Evolutionary conservation across 2,888 invertebrate genomes (phyloP).

Genomic region (Acronicta aceris): DNA sequence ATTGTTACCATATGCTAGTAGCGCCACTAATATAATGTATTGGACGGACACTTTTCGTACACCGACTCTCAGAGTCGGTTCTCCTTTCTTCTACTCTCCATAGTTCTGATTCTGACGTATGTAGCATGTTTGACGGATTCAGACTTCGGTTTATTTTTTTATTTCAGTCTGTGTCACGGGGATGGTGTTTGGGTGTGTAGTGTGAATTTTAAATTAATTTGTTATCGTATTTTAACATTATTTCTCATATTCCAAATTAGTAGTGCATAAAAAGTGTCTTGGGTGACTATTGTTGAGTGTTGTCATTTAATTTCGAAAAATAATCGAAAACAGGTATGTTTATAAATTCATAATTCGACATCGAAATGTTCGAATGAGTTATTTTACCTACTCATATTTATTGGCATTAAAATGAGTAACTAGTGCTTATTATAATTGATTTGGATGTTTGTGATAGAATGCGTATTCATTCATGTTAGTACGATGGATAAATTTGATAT

Average conservation of each 20-base stretch:
- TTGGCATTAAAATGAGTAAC: slow-evolving; percentile 11
- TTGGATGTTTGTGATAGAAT: slow-evolving; percentile 6
- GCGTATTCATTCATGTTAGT: slow-evolving; percentile 18
- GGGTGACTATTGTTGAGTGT: slow-evolving; percentile 23
- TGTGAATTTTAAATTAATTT: slow-evolving; percentile 40
- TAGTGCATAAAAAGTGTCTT: slow-evolving; percentile 14
- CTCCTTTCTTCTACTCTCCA: no score
- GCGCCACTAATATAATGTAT: no score
- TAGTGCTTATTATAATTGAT: slow-evolving; percentile 11
- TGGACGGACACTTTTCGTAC: no score
- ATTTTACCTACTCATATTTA: slow-evolving; percentile 44
- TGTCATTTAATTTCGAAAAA: slow-evolving; percentile 10
- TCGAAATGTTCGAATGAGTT: slow-evolving; percentile 40
- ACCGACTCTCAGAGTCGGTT: no score
- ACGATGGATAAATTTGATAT: slow-evolving; percentile 61
- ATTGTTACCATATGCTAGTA: no score
- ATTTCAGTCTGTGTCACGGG: slow-evolving; percentile 51
- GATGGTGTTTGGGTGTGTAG: slow-evolving; percentile 42
- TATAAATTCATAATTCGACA: slow-evolving; percentile 31
- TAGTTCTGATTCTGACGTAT: no score
- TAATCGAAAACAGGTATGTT: slow-evolving; percentile 43
- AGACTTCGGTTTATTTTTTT: slow-evolving; percentile 33
- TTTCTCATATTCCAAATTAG: slow-evolving; percentile 7
- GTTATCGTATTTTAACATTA: slow-evolving; percentile 16
- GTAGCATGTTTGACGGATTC: slow-evolving; percentile 43